phyloP scores from a whole-genome alignment of 2,113 vertebrate species.

The Platycercus adscitus region DNA sequence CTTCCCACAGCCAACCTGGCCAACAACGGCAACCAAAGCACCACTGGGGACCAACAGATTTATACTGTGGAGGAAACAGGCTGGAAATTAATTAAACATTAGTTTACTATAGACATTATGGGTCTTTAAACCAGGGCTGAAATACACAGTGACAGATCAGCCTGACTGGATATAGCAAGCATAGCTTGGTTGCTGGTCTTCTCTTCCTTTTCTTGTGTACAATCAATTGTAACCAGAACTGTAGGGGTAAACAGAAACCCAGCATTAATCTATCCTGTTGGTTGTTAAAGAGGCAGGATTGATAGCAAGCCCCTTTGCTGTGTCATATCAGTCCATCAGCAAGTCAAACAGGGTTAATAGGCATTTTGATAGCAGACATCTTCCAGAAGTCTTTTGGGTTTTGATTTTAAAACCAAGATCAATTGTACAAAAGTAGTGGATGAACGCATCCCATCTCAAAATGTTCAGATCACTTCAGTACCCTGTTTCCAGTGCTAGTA shows the following conservation, averaged over 20 bases:
- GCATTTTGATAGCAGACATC: not conserved
- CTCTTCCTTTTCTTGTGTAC: not conserved
- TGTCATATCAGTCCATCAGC: not conserved
- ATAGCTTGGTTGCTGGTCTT: not conserved
- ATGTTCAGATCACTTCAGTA: not conserved
- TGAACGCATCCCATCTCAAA: not conserved
- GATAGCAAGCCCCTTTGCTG: not conserved
- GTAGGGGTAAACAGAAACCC: not conserved
- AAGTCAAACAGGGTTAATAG: not conserved
- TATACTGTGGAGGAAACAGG: slow-evolving; percentile 78
- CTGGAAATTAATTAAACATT: slow-evolving; percentile 64
- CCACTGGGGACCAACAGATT: slow-evolving; percentile 88
- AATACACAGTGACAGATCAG: not conserved
- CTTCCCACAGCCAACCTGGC: slow-evolving; percentile 95
- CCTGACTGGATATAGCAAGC: not conserved
- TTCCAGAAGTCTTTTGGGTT: not conserved
- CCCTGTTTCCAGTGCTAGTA: not conserved
- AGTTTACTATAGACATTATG: slow-evolving; percentile 31
- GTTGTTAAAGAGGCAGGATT: not conserved
- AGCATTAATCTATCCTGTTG: not conserved
- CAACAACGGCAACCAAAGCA: slow-evolving; percentile 91
- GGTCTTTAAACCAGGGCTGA: slow-evolving; percentile 31
- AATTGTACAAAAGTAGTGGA: not conserved
- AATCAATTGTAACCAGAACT: not conserved
- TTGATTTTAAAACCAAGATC: not conserved